These are phyloP conservation scores for Bettongia penicillata DNA, from an alignment of 2,113 vertebrate genomes.

Conservation along the genomic window DNA sequence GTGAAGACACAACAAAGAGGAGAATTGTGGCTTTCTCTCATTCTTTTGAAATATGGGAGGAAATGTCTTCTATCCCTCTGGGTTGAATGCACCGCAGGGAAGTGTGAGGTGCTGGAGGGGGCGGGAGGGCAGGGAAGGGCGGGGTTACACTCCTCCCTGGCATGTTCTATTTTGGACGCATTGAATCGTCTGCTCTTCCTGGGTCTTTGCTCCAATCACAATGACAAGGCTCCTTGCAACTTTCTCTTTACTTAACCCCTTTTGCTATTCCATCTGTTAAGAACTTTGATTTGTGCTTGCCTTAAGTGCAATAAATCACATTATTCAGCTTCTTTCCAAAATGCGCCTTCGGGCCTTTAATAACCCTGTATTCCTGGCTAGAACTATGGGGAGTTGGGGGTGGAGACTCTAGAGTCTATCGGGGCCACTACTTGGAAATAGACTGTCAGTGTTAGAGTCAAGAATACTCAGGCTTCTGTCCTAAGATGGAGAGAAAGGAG, in stretches of 20 bases:
- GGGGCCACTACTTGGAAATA: not conserved
- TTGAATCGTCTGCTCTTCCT: conserved; percentile 47
- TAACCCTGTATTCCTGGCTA: not conserved
- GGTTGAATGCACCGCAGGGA: not conserved
- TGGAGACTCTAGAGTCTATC: not conserved
- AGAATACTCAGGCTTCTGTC: not conserved
- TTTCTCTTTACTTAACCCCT: conserved; percentile 61
- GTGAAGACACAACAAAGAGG: not conserved
- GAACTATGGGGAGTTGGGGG: not conserved
- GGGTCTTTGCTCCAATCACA: fast-evolving
- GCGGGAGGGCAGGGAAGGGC: not conserved
- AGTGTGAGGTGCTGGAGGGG: not conserved
- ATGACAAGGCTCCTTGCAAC: conserved; percentile 40
- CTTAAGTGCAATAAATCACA: not conserved
- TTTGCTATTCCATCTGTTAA: conserved; percentile 59
- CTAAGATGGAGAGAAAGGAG: not conserved
- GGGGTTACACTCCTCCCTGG: conserved; percentile 15
- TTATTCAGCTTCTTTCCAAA: conserved; percentile 47
- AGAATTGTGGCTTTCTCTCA: not conserved
- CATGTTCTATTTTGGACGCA: conserved; percentile 66
- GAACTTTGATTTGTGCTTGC: not conserved
- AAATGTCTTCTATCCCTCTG: not conserved
- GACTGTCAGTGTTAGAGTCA: not conserved
- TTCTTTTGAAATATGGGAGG: not conserved
- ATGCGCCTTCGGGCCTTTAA: not conserved